Evolutionary conservation across 1,140 invertebrate species (phyloP).

Genomic region (Phocides pigmalion): DNA sequence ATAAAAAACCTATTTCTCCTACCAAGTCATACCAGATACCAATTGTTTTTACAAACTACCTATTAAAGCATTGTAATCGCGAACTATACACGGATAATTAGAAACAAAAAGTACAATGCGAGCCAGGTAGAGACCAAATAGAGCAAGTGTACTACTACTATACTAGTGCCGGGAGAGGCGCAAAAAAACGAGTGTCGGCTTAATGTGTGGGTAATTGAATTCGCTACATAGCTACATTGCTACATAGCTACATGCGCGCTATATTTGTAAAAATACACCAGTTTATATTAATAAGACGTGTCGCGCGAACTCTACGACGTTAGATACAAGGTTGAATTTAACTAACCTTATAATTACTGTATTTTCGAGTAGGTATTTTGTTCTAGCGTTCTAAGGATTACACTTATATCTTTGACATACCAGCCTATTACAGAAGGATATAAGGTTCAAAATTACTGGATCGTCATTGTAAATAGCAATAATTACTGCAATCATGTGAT

Average conservation of each 20-base stretch:
- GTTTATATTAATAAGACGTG: neutral
- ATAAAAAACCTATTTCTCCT: too few species aligned
- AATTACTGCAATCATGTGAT: neutral
- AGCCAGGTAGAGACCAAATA: neutral
- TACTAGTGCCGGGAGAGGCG: slow-evolving; percentile 1
- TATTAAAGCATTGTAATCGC: neutral
- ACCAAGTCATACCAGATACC: neutral
- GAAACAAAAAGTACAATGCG: neutral
- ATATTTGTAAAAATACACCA: slow-evolving; percentile 1
- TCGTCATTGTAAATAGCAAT: neutral
- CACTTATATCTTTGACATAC: neutral
- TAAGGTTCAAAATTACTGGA: neutral
- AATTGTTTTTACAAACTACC: neutral
- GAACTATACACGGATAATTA: neutral
- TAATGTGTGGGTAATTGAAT: slow-evolving; percentile 40
- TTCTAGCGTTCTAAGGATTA: neutral
- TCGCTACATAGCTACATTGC: slow-evolving; percentile 23
- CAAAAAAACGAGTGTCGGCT: slow-evolving; percentile 5
- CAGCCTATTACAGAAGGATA: neutral
- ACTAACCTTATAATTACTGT: neutral
- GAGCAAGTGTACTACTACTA: neutral
- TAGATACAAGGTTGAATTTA: neutral
- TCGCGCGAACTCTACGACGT: neutral
- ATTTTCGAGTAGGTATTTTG: neutral
- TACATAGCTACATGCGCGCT: neutral